Base-by-base conservation (phyloP, 2,888 invertebrate genomes). In the Parnassius orleans region DNA sequence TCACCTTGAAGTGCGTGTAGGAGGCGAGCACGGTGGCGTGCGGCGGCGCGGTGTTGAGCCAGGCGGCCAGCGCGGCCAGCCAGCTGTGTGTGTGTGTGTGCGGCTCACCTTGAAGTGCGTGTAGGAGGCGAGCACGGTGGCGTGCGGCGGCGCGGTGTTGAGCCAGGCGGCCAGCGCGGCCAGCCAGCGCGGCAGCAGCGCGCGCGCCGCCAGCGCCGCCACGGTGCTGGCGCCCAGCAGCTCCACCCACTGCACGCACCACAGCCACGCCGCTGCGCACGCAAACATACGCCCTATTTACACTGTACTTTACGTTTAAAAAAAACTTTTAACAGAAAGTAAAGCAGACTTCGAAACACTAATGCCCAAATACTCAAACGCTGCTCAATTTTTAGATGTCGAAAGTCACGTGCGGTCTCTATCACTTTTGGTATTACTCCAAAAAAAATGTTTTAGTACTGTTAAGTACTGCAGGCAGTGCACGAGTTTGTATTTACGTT, bases 241-340 rank as follows among this genome's bases (percentile, higher is more conserved):
- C 69, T 97, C 97, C 68, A 94, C 91, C 99, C 99, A 99, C 65
- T 97, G 95, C 93, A 98, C 96, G 42, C 98, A 97, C 96, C 98
- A 98, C 70, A 96, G 93, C 98, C 98, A 98, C 0, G 95, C 94
- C 78, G 98, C 98, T 95, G 87, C 10, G 15, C 9, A 5, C n/a
- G 9, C 11, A 47, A 14, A 48, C 48, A 43, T 11, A 43, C 11
- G 11, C 9, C 11, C 11, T 43, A 43, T 10, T 10, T 10, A 11
- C 7, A 33, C 5, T 19, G 52, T 9, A 42, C 19, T 41, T 19
- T 43, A 12, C n/a, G 73, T 7, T 33, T 7, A 33, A 33, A 33
- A 33, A 33, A 33, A 33, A 33, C 33, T 33, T 33, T 33, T 7
- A 7, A 5, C 5, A 33, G 33, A 33, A 33, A 33, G 5, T 33